These are phyloP conservation scores for Melanotaenia maccullochi DNA, from an alignment of 2,797 vertebrate species.

Conservation along the genomic window DNA sequence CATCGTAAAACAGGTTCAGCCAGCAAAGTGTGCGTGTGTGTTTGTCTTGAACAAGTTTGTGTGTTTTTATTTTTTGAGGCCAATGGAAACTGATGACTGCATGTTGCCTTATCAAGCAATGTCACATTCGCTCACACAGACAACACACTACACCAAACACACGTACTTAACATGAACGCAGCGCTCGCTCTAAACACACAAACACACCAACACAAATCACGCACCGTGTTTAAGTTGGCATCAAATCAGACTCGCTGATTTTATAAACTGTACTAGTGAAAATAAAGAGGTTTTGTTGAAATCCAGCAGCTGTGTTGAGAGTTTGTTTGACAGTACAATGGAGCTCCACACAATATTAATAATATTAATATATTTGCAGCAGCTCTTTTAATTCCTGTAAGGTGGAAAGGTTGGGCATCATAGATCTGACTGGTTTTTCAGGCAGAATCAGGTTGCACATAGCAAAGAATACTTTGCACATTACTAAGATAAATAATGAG, in stretches of 20 bases:
- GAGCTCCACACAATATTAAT: too few species aligned
- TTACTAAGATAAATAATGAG: too few species aligned
- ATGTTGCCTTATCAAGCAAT: slow-evolving; percentile 86
- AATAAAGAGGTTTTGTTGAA: slow-evolving; percentile 87
- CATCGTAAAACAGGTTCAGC: slow-evolving; percentile 56
- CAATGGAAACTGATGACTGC: slow-evolving; percentile 81
- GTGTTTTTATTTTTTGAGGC: slow-evolving; percentile 79
- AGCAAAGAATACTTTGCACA: too few species aligned
- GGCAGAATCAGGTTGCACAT: not conserved
- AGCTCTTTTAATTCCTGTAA: not conserved
- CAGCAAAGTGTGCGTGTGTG: slow-evolving; percentile 70
- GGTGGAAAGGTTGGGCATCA: not conserved
- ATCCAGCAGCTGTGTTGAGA: slow-evolving; percentile 64
- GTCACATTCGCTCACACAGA: slow-evolving; percentile 56
- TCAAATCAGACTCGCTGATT: slow-evolving; percentile 84
- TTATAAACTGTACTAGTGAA: slow-evolving; percentile 85
- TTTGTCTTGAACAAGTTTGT: slow-evolving; percentile 67
- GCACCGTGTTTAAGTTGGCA: slow-evolving; percentile 78
- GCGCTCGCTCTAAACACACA: slow-evolving; percentile 33
- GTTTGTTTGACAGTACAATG: slow-evolving; percentile 22
- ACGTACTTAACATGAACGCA: slow-evolving; percentile 24
- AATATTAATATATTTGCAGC: too few species aligned
- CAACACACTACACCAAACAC: slow-evolving; percentile 30
- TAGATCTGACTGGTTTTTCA: not conserved
- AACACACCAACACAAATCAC: slow-evolving; percentile 50